These are phyloP conservation scores for Cerastis leucographa DNA, from an alignment of 2,888 invertebrate genomes.

Conservation along the genomic window DNA sequence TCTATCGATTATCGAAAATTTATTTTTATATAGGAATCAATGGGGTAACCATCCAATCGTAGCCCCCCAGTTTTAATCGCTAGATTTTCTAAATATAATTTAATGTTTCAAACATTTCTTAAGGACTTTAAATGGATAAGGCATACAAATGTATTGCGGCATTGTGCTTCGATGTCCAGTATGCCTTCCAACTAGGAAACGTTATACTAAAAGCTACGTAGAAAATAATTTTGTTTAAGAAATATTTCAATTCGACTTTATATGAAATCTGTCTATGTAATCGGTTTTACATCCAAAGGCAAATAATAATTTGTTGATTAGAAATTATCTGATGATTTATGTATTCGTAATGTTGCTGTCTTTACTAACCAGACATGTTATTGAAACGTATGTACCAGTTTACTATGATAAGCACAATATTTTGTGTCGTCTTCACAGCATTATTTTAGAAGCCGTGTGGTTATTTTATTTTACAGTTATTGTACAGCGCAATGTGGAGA, in stretches of 20 bases:
- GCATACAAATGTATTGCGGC: conserved; percentile 22
- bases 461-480: conserved; percentile 23
- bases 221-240: conserved; percentile 9
- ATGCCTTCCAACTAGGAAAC: conserved; percentile 13
- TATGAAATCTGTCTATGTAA: conserved; percentile 6
- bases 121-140: conserved; percentile 29
- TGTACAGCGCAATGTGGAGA: conserved; percentile 26
- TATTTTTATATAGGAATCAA: conserved; percentile 46
- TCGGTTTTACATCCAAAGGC: conserved; percentile 16
- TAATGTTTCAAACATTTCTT: conserved; percentile 35
- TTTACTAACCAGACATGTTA: conserved; percentile 6
- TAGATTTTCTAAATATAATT: conserved; percentile 49
- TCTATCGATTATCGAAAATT: conserved; percentile 42
- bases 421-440: conserved; percentile 32
- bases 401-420: conserved; percentile 51
- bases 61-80: conserved; percentile 42
- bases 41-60: conserved; percentile 16
- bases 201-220: conserved; percentile 6
- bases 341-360: conserved; percentile 13
- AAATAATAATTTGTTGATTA: conserved; percentile 2
- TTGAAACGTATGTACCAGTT: conserved; percentile 31
- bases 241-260: neutral
- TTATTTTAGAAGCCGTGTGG: conserved; percentile 14
- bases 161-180: conserved; percentile 22
- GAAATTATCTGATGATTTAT: conserved; percentile 9